phyloP scores from a whole-genome alignment of 1,140 invertebrate species.

The Drosophila prosaltans region DNA sequence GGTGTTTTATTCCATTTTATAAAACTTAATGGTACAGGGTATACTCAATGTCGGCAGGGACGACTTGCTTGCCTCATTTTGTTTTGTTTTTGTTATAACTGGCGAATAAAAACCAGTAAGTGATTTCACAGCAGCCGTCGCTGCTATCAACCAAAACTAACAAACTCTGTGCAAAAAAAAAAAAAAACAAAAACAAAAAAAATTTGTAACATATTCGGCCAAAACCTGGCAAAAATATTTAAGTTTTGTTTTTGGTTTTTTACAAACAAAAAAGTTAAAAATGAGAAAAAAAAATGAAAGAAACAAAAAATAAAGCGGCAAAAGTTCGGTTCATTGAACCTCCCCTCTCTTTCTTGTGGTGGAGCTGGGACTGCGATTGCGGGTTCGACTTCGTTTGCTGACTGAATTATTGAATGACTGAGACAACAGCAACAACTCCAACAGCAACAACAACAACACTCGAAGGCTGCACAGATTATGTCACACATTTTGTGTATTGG shows the following conservation, averaged over 20 bases:
- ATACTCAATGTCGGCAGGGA: no score
- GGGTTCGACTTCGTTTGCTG: constrained; percentile 56
- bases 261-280: constrained; percentile 46
- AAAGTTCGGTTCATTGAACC: constrained; percentile 50
- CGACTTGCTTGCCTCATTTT: no score
- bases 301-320: constrained; percentile 25
- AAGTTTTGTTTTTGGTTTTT: constrained; percentile 50
- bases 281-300: background rate
- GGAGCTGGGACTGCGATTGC: constrained; percentile 12
- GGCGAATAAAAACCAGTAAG: constrained; percentile 75
- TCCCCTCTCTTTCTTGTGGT: constrained; percentile 22
- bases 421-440: constrained; percentile 47
- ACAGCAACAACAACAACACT: constrained; percentile 55
- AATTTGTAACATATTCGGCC: constrained; percentile 78
- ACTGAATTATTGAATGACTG: constrained; percentile 80
- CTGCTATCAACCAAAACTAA: constrained; percentile 62
- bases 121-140: constrained; percentile 66
- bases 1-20: no score
- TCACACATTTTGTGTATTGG: constrained; percentile 76
- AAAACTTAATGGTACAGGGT: no score
- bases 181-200: constrained; percentile 35
- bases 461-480: constrained; percentile 80
- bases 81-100: constrained; percentile 34
- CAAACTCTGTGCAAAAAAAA: constrained; percentile 47
- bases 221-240: constrained; percentile 68